Percentiles rank a stretch among this genome's conserved stretches.
Conservation (phyloP, 2,113 vertebrate species). For the Stomatorhinus ivindoensis region DNA sequence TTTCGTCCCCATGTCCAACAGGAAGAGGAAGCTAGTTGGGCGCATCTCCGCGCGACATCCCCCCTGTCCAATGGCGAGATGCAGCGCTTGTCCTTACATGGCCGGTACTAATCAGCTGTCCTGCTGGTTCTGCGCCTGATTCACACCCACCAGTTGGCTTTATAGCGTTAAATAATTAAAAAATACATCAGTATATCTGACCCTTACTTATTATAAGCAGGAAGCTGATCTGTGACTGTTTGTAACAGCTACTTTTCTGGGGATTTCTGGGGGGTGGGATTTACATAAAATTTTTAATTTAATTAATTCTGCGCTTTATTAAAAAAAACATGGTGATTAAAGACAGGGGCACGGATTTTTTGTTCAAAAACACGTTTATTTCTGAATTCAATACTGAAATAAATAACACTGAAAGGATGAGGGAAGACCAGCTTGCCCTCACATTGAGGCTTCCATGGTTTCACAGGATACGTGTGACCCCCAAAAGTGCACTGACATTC, state of each 20-base stretch:
- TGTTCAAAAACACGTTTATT: background rate
- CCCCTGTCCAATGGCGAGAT: background rate
- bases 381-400: conserved; percentile 27
- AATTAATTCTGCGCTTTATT: background rate
- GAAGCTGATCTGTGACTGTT: background rate
- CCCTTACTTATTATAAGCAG: background rate
- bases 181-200: background rate
- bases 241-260: background rate
- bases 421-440: conserved; percentile 46
- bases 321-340: background rate
- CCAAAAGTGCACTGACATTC: background rate
- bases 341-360: background rate
- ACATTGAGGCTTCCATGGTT: conserved; percentile 13
- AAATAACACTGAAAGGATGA: conserved; percentile 7
- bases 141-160: background rate
- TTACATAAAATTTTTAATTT: background rate
- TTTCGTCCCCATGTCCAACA: background rate
- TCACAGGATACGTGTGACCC: background rate
- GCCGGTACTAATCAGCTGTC: background rate
- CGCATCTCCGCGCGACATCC: background rate
- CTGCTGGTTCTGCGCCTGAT: background rate
- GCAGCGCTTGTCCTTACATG: background rate
- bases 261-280: background rate
- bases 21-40: background rate
- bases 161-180: background rate